These are phyloP conservation scores for Drosophila tsacasi DNA, from an alignment of 1,140 invertebrate genomes.

Conservation along the genomic window DNA sequence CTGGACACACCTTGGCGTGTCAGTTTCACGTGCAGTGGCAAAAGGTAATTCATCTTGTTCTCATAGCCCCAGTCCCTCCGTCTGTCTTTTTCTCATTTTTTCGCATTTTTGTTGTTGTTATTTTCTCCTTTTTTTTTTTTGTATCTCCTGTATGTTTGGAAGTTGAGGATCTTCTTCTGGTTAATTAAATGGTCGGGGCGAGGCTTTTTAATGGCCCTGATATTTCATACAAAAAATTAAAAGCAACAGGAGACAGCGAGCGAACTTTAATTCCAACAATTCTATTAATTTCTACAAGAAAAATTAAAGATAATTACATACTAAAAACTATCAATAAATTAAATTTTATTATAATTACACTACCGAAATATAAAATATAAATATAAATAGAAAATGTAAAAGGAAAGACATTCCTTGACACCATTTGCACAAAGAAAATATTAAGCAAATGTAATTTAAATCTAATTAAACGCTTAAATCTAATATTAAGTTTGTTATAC, in stretches of 20 bases:
- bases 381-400: too few relatives aligned
- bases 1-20: slow-evolving; percentile 61
- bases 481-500: too few relatives aligned
- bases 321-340: too few relatives aligned
- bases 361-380: too few relatives aligned
- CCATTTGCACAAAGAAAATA: neutral
- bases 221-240: slow-evolving; percentile 18
- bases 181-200: slow-evolving; percentile 62
- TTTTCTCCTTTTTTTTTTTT: neutral
- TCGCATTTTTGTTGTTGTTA: neutral
- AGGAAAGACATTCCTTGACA: too few relatives aligned
- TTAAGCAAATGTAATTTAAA: neutral
- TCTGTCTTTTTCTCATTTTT: slow-evolving; percentile 3
- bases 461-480: neutral
- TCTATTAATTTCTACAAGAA: neutral
- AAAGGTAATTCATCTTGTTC: slow-evolving; percentile 83
- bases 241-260: slow-evolving; percentile 6
- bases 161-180: slow-evolving; percentile 7
- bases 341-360: too few relatives aligned
- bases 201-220: slow-evolving; percentile 60
- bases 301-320: neutral
- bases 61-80: slow-evolving; percentile 7
- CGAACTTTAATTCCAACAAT: neutral
- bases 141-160: neutral
- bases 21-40: slow-evolving; percentile 82